Base-by-base conservation (phyloP, 2,888 invertebrate genomes). In the Neoscelio sp. region DNA sequence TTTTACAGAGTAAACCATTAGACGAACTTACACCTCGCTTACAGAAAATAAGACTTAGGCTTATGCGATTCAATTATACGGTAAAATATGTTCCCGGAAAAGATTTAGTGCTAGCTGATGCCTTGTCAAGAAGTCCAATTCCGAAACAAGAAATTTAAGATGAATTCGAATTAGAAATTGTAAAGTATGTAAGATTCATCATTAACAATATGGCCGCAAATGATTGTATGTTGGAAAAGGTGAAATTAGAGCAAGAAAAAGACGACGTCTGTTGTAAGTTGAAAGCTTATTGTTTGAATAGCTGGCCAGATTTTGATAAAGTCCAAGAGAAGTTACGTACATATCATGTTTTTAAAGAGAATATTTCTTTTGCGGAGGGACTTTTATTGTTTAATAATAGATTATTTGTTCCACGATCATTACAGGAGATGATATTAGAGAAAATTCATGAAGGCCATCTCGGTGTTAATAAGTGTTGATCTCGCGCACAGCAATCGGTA, bases 21-120 rank as follows among this genome's bases (percentile, higher is more conserved):
- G 84, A 84, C 48, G 87, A 87, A 7, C 60, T 90, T 0, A 85
- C 89, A 0, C 85, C 89, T 1, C 68, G 89, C 35, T 65, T 90
- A 10, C 89, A 90, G 62, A 46, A 88, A 20, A 85, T 91, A 13
- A 74, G 87, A 33, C 81, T 89, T 68, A 52, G 85, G n/a, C 62
- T 88, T 0, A 82, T 87, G 82, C 17, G 85, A 7, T 89, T 81
- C 60, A 52, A 80, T 40, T 88, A 82, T 62, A 52, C 17, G 0
- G 78, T 89, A 4, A 33, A 40, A 8, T 82, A 88, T 75, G 82
- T 83, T 0, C 85, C 86, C 4, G 88, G 87, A 13, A 88, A 87
- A 67, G 58, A 83, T 3, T 62, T 89, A 44, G 68, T 82, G 6
- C 70, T 83, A 15, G 85, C 87, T 4, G 87, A 89, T 67, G 78